Conservation (phyloP, 53 echinoderm and acorn worm species). For the Pentamera pediparva region DNA sequence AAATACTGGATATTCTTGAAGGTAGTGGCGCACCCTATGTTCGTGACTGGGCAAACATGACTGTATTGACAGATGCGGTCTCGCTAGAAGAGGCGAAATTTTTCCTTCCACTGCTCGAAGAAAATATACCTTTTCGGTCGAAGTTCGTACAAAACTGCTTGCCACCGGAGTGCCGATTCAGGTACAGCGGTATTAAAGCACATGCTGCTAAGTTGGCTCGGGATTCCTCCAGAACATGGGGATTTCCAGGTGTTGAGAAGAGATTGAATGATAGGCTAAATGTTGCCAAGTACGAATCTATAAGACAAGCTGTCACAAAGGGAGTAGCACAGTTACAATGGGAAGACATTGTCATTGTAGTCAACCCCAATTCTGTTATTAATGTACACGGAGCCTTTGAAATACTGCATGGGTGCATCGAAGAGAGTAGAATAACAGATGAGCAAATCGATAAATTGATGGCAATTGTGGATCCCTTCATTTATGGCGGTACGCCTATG, state of each 20-base stretch:
- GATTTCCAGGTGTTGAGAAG: too few relatives aligned
- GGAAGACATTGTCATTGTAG: too few relatives aligned
- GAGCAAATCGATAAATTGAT: neutral
- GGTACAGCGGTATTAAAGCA: neutral
- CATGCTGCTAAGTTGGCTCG: too few relatives aligned
- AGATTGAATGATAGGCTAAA: too few relatives aligned
- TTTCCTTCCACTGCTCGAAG: neutral
- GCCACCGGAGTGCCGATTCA: neutral
- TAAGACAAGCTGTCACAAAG: too few relatives aligned
- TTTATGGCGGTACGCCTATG: neutral
- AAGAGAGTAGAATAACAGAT: neutral
- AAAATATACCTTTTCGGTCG: neutral
- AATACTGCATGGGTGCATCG: neutral
- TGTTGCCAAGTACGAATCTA: too few relatives aligned
- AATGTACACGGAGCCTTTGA: neutral
- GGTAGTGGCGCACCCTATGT: neutral
- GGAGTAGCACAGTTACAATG: too few relatives aligned
- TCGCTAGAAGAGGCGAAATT: neutral
- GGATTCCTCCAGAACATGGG: too few relatives aligned
- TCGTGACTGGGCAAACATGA: neutral
- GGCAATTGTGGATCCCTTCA: neutral
- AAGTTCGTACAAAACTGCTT: neutral
- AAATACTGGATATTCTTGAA: neutral
- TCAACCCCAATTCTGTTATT: too few relatives aligned
- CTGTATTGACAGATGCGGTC: neutral